phyloP scores from a whole-genome alignment of 2,888 invertebrate genomes.

The Dynastes grantii region DNA sequence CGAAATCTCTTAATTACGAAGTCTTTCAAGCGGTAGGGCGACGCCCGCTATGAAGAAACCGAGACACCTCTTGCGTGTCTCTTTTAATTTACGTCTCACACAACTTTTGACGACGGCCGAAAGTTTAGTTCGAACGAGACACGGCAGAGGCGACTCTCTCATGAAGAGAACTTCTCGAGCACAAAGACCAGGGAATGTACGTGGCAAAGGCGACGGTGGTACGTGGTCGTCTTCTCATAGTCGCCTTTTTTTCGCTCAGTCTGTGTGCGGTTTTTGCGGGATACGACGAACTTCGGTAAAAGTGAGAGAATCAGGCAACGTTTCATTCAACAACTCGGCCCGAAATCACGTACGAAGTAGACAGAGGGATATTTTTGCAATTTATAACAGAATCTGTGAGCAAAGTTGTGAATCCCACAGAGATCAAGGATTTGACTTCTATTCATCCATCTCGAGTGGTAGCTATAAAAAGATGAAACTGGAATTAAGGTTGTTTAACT shows the following conservation, averaged over 20 bases:
- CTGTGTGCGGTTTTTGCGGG: conserved; percentile 40
- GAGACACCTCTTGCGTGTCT: conserved; percentile 49
- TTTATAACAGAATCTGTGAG: conserved; percentile 55
- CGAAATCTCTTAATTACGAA: conserved; percentile 54
- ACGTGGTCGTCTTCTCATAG: conserved; percentile 19
- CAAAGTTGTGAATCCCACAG: conserved; percentile 31
- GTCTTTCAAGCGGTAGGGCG: conserved; percentile 26
- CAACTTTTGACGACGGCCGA: conserved; percentile 30
- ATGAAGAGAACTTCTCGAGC: neutral
- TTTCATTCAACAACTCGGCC: conserved; percentile 33
- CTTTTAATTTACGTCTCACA: conserved; percentile 43
- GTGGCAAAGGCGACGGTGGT: conserved; percentile 29
- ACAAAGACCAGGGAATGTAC: conserved; percentile 7
- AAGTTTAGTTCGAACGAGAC: conserved; percentile 25
- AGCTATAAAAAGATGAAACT: conserved; percentile 27
- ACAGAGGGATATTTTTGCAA: conserved; percentile 54
- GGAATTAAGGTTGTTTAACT: conserved; percentile 5
- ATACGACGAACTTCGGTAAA: conserved; percentile 42
- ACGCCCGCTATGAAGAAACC: conserved; percentile 24
- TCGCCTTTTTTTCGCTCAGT: conserved; percentile 7
- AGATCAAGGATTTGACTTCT: conserved; percentile 35
- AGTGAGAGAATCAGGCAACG: conserved; percentile 36
- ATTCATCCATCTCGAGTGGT: conserved; percentile 29
- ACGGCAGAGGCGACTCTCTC: neutral
- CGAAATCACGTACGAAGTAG: conserved; percentile 45